Evolutionary conservation across 2,888 invertebrate species (phyloP).

Genomic region (Callimorpha dominula): DNA sequence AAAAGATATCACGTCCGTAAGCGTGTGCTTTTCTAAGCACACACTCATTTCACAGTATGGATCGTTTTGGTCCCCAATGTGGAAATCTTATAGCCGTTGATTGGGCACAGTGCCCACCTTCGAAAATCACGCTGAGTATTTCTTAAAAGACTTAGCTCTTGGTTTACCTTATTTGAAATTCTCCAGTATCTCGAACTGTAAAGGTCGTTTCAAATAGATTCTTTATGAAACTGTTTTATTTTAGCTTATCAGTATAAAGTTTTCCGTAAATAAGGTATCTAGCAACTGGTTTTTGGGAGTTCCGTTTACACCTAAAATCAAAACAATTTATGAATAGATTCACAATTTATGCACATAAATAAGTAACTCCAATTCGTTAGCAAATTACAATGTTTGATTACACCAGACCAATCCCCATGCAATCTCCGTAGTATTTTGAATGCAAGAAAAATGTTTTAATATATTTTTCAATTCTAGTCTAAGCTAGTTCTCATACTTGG

Average conservation of each 20-base stretch:
- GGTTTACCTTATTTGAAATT: constrained; percentile 18
- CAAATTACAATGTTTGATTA: too few species aligned
- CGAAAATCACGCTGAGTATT: constrained; percentile 17
- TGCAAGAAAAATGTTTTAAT: too few species aligned
- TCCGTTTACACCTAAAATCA: background rate
- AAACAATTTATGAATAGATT: background rate
- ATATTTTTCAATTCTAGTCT: too few species aligned
- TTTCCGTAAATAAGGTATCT: background rate
- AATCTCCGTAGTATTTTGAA: too few species aligned
- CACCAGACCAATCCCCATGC: too few species aligned
- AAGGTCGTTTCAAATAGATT: background rate
- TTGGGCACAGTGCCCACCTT: constrained; percentile 22
- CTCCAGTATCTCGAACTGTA: background rate
- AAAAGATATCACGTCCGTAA: constrained; percentile 6
- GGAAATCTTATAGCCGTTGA: constrained; percentile 14
- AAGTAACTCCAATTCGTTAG: too few species aligned
- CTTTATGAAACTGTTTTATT: background rate
- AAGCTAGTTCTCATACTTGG: too few species aligned
- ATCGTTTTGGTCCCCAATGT: constrained; percentile 15
- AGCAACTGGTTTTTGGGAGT: background rate
- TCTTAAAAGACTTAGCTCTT: constrained; percentile 14
- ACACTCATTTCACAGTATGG: constrained; percentile 13
- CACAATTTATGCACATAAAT: too few species aligned
- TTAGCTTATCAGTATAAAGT: background rate
- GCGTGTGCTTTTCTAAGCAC: constrained; percentile 8